Percentiles rank a stretch among this genome's conserved stretches.
Evolutionary conservation across 2,113 vertebrate species (phyloP).

Genomic region (Ovibos moschatus): DNA sequence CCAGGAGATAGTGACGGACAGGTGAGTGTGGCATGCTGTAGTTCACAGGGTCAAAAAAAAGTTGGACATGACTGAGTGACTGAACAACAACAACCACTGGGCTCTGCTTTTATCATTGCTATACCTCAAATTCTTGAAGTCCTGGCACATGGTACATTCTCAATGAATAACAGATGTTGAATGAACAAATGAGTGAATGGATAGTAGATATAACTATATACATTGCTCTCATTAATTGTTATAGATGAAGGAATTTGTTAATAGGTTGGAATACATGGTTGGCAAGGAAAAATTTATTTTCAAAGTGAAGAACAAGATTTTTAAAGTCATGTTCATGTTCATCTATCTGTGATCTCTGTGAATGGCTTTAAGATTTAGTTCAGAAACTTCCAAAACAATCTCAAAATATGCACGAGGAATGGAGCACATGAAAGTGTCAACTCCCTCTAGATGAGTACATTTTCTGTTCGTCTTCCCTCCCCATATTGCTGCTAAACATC

Average conservation of each 20-base stretch:
- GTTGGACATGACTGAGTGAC: background rate
- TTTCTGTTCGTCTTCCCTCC: background rate
- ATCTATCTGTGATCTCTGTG: background rate
- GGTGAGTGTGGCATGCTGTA: background rate
- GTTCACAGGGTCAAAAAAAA: background rate
- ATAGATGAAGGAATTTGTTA: background rate
- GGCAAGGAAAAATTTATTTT: background rate
- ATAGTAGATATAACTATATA: background rate
- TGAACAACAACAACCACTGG: background rate
- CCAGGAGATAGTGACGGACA: background rate
- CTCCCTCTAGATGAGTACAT: background rate
- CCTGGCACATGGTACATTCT: background rate
- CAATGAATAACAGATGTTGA: background rate
- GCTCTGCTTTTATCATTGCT: background rate
- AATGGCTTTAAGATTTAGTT: background rate
- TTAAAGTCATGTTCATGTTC: background rate
- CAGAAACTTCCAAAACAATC: background rate
- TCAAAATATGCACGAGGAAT: background rate
- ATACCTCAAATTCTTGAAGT: background rate
- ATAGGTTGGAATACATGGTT: background rate
- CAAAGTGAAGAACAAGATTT: background rate
- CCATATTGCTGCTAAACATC: background rate
- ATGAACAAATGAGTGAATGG: background rate
- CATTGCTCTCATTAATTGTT: background rate
- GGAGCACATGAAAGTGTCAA: rapidly evolving